Conservation (phyloP, 1,140 invertebrate species). For the Penaeus indicus region DNA sequence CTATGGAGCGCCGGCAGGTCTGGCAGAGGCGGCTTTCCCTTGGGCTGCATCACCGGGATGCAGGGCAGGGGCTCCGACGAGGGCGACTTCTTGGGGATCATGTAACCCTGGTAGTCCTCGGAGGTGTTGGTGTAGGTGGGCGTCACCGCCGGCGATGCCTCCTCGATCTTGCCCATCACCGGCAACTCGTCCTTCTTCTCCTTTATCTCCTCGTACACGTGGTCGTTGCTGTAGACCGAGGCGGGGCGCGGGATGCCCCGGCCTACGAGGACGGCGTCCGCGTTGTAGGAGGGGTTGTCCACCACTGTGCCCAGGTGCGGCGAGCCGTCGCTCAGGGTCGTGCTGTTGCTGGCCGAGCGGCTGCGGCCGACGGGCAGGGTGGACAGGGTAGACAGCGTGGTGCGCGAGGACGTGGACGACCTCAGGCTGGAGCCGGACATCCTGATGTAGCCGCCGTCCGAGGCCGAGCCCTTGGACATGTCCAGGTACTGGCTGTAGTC, state of each 20-base stretch:
- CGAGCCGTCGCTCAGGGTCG: slow-evolving; percentile 25
- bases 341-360: slow-evolving; percentile 51
- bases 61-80: not conserved
- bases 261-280: not conserved
- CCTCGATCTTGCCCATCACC: slow-evolving; percentile 46
- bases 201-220: slow-evolving; percentile 57
- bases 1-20: too few species aligned
- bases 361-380: slow-evolving; percentile 47
- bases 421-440: slow-evolving; percentile 49
- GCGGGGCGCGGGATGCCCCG: slow-evolving; percentile 7
- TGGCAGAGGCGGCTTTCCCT: too few species aligned
- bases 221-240: slow-evolving; percentile 38
- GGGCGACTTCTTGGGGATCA: slow-evolving; percentile 42
- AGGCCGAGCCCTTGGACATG: slow-evolving; percentile 26
- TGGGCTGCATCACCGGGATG: too few species aligned
- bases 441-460: slow-evolving; percentile 44
- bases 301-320: slow-evolving; percentile 31
- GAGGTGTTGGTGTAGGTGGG: slow-evolving; percentile 49
- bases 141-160: slow-evolving; percentile 34
- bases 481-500: slow-evolving; percentile 53
- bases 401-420: slow-evolving; percentile 53
- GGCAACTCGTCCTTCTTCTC: slow-evolving; percentile 40
- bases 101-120: slow-evolving; percentile 47
- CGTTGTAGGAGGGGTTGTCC: slow-evolving; percentile 47
- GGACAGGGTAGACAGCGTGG: slow-evolving; percentile 54